A percentile compares a stretch with the other conserved stretches of the same genome.
phyloP scores from a whole-genome alignment of 2,888 invertebrate genomes.

The Drosophila engyochracea region DNA sequence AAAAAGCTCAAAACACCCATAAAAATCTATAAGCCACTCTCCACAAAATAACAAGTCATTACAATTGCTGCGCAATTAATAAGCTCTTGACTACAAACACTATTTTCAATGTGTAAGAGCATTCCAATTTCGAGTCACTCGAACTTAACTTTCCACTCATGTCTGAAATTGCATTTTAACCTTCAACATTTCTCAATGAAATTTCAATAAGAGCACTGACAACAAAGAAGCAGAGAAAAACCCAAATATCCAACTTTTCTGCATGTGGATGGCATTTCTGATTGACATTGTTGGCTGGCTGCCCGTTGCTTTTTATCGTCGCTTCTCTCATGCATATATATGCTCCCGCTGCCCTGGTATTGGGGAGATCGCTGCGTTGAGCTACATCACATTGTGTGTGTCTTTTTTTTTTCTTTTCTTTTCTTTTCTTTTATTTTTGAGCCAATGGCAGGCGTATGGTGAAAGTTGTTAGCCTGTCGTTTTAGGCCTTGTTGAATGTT shows the following conservation, averaged over 20 bases:
- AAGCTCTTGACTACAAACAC: constrained; percentile 19
- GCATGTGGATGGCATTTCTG: constrained; percentile 67
- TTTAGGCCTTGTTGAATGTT: constrained; percentile 62
- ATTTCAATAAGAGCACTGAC: constrained; percentile 38
- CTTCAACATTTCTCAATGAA: constrained; percentile 75
- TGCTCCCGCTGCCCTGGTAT: neutral
- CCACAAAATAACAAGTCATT: constrained; percentile 20
- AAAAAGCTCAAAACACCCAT: neutral
- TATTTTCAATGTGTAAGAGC: constrained; percentile 17
- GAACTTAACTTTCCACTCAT: constrained; percentile 56
- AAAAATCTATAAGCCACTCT: constrained; percentile 1
- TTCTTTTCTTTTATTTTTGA: neutral
- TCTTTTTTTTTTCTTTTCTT: neutral
- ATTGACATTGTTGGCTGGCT: constrained; percentile 55
- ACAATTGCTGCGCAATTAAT: constrained; percentile 36
- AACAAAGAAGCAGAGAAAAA: constrained; percentile 5
- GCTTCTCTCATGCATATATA: constrained; percentile 17
- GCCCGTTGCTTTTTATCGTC: constrained; percentile 30
- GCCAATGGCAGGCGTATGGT: constrained; percentile 51
- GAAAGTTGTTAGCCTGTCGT: constrained; percentile 74
- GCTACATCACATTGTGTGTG: constrained; percentile 27
- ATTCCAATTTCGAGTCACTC: constrained; percentile 23
- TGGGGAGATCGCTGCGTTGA: constrained; percentile 11
- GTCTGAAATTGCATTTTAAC: constrained; percentile 74
- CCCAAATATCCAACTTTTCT: constrained; percentile 37